A percentile compares a stretch with the other conserved stretches of the same genome.
Conservation (phyloP, 2,888 invertebrate species). For the Leptogaster cylindrica region DNA sequence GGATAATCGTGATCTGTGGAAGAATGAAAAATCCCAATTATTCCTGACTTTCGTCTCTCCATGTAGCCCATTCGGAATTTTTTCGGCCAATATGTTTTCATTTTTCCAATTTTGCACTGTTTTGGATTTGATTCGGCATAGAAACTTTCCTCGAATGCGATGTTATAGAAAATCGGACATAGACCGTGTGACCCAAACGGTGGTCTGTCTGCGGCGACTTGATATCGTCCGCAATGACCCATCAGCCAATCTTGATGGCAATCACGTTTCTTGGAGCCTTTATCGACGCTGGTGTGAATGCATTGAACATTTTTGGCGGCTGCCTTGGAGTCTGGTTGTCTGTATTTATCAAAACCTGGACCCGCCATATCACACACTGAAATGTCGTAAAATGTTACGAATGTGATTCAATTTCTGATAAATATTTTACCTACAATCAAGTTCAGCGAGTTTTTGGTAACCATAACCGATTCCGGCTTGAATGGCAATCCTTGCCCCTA, state of each 20-base stretch:
- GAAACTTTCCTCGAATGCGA: slow-evolving; percentile 50
- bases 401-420: background rate
- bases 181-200: slow-evolving; percentile 51
- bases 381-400: background rate
- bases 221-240: slow-evolving; percentile 51
- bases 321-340: slow-evolving; percentile 46
- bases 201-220: slow-evolving; percentile 48
- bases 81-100: slow-evolving; percentile 46
- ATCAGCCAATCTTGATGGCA: slow-evolving; percentile 53
- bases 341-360: slow-evolving; percentile 49
- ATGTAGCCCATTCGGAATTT: slow-evolving; percentile 52
- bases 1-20: slow-evolving; percentile 49
- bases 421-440: slow-evolving; percentile 48
- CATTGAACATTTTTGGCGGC: slow-evolving; percentile 52
- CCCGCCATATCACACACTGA: slow-evolving; percentile 51
- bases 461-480: slow-evolving; percentile 50
- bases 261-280: slow-evolving; percentile 50
- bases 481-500: slow-evolving; percentile 51
- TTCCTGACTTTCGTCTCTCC: slow-evolving; percentile 48
- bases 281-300: slow-evolving; percentile 51
- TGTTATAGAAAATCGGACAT: slow-evolving; percentile 51
- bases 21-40: slow-evolving; percentile 48
- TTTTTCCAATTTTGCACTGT: slow-evolving; percentile 45
- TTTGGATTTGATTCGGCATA: slow-evolving; percentile 49
- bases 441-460: slow-evolving; percentile 48